Conservation (phyloP, 2,797 vertebrate genomes). For the Pyrocephalus nanus region DNA sequence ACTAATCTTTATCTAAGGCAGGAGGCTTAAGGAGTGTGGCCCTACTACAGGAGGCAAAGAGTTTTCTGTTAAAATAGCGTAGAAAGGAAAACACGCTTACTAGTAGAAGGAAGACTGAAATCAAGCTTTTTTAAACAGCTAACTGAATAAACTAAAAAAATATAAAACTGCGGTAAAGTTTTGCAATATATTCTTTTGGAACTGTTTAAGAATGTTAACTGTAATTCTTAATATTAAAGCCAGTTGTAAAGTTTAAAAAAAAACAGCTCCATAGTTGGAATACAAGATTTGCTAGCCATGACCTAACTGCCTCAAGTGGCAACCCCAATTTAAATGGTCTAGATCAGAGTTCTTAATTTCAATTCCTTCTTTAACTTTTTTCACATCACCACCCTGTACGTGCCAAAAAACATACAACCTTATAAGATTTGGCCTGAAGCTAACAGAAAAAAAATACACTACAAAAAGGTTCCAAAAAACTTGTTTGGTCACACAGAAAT, state of each 20-base stretch:
- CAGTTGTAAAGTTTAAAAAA: not conserved
- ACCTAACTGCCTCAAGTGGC: not conserved
- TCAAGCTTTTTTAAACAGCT: not conserved
- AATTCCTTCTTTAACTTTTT: not conserved
- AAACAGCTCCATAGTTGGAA: not conserved
- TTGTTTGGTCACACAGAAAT: conserved; percentile 60
- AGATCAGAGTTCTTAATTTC: not conserved
- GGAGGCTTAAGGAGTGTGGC: not conserved
- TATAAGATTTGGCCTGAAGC: conserved; percentile 23
- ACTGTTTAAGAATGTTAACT: not conserved
- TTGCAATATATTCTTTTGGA: not conserved
- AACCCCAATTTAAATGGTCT: not conserved
- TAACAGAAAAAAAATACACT: conserved; percentile 6
- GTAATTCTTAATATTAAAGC: not conserved
- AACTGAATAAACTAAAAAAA: not conserved
- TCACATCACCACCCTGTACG: not conserved
- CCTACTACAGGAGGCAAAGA: not conserved
- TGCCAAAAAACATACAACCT: conserved; percentile 20
- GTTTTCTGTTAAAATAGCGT: not conserved
- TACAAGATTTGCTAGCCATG: not conserved
- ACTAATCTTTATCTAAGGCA: not conserved
- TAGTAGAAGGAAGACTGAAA: not conserved
- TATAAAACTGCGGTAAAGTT: not conserved
- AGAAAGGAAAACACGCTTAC: not conserved
- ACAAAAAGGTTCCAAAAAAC: conserved; percentile 56